These are phyloP conservation scores for Polia nebulosa DNA, from an alignment of 2,888 invertebrate genomes.

Conservation along the genomic window DNA sequence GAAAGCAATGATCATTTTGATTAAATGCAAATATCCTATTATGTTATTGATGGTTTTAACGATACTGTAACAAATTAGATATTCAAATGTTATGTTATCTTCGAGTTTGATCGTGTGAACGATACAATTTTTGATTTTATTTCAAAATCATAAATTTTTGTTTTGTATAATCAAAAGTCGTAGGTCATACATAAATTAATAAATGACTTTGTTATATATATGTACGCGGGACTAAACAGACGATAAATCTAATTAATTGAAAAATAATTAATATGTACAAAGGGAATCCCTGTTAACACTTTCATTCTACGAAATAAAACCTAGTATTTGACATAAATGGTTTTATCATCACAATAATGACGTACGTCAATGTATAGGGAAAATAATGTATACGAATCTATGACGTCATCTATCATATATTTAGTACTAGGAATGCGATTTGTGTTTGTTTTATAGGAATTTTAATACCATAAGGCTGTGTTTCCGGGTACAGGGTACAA, in stretches of 20 bases:
- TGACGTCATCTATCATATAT: conserved; percentile 20
- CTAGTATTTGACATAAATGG: conserved; percentile 3
- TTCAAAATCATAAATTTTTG: background rate
- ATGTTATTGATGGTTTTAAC: conserved; percentile 10
- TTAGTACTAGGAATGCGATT: conserved; percentile 36
- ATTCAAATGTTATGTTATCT: background rate
- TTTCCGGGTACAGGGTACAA: background rate
- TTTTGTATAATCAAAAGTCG: conserved; percentile 8
- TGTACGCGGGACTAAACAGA: background rate
- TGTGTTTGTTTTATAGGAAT: conserved; percentile 23
- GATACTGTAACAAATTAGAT: background rate
- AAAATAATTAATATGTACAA: background rate
- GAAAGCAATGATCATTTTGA: background rate
- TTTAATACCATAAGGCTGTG: background rate
- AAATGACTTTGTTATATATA: background rate
- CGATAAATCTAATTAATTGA: background rate
- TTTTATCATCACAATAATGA: conserved; percentile 10
- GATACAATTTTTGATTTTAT: background rate
- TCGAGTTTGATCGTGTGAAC: conserved; percentile 23
- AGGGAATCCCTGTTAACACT: conserved; percentile 30
- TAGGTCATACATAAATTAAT: conserved; percentile 5
- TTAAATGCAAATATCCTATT: conserved; percentile 7
- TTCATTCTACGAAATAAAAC: conserved; percentile 26
- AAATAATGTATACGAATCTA: background rate
- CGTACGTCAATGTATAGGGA: conserved; percentile 33